These are phyloP conservation scores for Chrysemys picta DNA, from an alignment of 2,113 vertebrate species.

Conservation along the genomic window DNA sequence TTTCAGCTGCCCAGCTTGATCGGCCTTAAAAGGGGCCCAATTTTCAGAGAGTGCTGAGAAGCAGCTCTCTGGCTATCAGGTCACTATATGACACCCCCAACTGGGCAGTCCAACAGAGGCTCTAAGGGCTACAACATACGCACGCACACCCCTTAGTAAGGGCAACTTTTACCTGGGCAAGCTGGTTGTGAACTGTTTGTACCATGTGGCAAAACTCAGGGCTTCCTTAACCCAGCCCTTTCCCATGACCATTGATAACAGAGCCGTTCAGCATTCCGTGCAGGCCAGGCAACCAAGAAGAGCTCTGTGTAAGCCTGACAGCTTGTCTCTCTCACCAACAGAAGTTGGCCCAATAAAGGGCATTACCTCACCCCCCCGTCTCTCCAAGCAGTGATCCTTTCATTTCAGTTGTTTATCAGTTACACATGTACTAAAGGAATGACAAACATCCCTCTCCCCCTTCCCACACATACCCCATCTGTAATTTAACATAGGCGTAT, in stretches of 20 bases:
- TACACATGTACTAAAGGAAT: background rate
- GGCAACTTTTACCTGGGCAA: background rate
- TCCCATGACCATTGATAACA: background rate
- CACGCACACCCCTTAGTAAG: background rate
- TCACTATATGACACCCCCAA: background rate
- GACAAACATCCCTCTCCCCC: fast-evolving
- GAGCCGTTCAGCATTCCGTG: background rate
- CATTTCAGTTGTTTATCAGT: fast-evolving
- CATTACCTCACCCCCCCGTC: no score
- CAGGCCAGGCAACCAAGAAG: background rate
- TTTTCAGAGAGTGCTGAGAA: background rate
- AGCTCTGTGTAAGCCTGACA: background rate
- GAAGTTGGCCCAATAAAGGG: no score
- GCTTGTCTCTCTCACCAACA: background rate
- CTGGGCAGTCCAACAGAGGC: background rate
- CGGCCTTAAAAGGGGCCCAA: background rate
- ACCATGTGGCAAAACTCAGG: background rate
- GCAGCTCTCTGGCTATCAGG: background rate
- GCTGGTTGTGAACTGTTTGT: background rate
- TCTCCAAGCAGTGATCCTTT: background rate
- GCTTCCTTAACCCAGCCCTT: background rate
- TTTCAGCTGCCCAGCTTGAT: background rate
- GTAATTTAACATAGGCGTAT: background rate
- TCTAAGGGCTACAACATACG: background rate
- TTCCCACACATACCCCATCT: fast-evolving